phyloP scores from a whole-genome alignment of 2,888 invertebrate genomes.

The Kuschelorhynchus macadamiae region DNA sequence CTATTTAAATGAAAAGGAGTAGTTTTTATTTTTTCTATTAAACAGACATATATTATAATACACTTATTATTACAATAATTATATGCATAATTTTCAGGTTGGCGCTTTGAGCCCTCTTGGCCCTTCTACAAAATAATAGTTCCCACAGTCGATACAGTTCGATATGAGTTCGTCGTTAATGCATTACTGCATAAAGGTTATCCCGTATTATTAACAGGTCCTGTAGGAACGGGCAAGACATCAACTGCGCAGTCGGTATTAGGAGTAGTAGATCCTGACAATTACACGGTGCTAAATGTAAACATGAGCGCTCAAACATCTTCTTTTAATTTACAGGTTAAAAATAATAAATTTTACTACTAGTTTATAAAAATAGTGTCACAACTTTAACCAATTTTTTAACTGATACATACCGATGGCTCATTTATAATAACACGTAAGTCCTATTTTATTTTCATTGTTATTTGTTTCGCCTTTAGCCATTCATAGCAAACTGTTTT shows the following conservation, averaged over 20 bases:
- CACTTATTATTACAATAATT: no score
- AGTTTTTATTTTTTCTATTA: no score
- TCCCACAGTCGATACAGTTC: constrained; percentile 90
- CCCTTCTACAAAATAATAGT: constrained; percentile 90
- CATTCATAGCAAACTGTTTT: no score
- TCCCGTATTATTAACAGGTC: constrained; percentile 85
- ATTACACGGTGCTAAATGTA: constrained; percentile 79
- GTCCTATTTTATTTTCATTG: no score
- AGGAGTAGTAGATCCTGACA: constrained; percentile 71
- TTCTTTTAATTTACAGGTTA: constrained; percentile 81
- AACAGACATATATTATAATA: no score
- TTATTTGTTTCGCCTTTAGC: no score
- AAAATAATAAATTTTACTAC: not conserved
- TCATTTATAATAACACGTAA: no score
- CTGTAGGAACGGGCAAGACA: constrained; percentile 91
- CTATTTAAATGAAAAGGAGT: no score
- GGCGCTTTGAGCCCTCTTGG: constrained; percentile 81
- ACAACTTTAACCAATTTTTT: no score
- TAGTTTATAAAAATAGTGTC: not conserved
- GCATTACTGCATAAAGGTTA: constrained; percentile 76
- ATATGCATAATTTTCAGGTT: constrained; percentile 66
- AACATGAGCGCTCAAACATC: constrained; percentile 93
- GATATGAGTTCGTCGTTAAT: constrained; percentile 82
- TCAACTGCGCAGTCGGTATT: constrained; percentile 82
- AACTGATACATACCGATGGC: no score